These are phyloP conservation scores for Microctenopoma steveboyesi DNA, from an alignment of 2,797 vertebrate species.

Conservation along the genomic window DNA sequence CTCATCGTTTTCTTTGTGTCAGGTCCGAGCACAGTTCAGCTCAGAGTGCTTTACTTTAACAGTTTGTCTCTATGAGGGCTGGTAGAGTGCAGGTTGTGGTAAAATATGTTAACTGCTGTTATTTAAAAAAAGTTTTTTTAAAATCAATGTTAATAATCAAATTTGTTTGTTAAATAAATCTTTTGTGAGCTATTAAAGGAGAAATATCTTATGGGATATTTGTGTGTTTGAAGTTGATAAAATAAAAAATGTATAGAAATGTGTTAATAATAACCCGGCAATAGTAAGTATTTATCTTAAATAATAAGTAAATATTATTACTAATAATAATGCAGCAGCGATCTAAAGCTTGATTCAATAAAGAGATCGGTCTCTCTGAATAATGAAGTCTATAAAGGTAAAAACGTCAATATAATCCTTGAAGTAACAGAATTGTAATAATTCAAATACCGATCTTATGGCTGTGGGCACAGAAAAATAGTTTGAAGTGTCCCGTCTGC, in stretches of 20 bases:
- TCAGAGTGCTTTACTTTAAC: background rate
- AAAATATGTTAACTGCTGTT: background rate
- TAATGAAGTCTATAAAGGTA: no score
- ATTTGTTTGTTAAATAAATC: constrained; percentile 19
- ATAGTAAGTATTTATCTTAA: no score
- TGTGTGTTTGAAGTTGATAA: background rate
- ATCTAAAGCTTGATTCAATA: no score
- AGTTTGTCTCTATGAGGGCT: background rate
- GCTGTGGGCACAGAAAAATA: no score
- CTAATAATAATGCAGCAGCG: no score
- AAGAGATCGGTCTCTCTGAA: no score
- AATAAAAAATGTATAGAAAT: background rate
- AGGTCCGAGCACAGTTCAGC: background rate
- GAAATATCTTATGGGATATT: constrained; percentile 15
- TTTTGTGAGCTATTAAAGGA: constrained; percentile 61
- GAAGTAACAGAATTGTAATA: no score
- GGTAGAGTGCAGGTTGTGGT: background rate
- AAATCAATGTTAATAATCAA: constrained; percentile 23
- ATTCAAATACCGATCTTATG: no score
- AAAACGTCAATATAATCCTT: no score
- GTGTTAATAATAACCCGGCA: background rate
- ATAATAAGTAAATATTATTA: no score
- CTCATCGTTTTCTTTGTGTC: background rate
- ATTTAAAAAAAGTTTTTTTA: constrained; percentile 27
- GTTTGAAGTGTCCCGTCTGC: no score